These are phyloP conservation scores for Aphyosemion australe DNA, from an alignment of 2,113 vertebrate species.

Conservation along the genomic window DNA sequence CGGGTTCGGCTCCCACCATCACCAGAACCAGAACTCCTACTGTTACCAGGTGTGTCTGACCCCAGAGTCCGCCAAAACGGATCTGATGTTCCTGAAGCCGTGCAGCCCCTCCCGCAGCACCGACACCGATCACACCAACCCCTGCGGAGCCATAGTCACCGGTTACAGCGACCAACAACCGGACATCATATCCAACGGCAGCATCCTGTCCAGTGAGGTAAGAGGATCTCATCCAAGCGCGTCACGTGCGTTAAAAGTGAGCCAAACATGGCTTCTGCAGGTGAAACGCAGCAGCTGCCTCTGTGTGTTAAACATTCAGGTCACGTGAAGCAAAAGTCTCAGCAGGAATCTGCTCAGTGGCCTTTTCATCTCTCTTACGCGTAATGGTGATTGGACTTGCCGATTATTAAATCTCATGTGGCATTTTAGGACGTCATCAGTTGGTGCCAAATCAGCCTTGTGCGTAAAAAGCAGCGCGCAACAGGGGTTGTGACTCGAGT, in stretches of 20 bases:
- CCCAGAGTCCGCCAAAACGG: constrained; percentile 97
- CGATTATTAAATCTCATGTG: constrained; percentile 43
- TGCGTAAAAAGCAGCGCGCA: too few relatives aligned
- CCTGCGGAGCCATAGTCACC: constrained; percentile 93
- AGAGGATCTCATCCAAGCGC: constrained; percentile 47
- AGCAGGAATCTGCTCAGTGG: constrained; percentile 28
- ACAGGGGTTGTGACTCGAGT: too few relatives aligned
- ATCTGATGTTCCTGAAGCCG: constrained; percentile 98
- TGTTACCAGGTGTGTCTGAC: constrained; percentile 99
- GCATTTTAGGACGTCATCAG: constrained; percentile 18
- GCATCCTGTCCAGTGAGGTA: constrained; percentile 96
- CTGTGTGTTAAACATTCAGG: constrained; percentile 17
- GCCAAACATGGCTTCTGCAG: neutral
- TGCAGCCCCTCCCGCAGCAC: constrained; percentile 92
- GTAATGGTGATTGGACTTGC: constrained; percentile 34
- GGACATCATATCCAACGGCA: constrained; percentile 98
- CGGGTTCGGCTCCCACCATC: constrained; percentile 90
- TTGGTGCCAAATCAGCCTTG: constrained; percentile 13
- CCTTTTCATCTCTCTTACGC: constrained; percentile 44
- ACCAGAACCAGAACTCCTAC: constrained; percentile 95
- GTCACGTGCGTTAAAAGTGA: neutral
- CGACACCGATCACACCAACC: constrained; percentile 90
- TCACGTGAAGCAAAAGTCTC: constrained; percentile 23
- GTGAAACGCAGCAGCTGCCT: constrained; percentile 11
- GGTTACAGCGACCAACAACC: constrained; percentile 95